Evolutionary conservation across 2,113 vertebrate genomes (phyloP), one percentile per base, ranked within the genome.

Genomic region (Chamaea fasciata): DNA sequence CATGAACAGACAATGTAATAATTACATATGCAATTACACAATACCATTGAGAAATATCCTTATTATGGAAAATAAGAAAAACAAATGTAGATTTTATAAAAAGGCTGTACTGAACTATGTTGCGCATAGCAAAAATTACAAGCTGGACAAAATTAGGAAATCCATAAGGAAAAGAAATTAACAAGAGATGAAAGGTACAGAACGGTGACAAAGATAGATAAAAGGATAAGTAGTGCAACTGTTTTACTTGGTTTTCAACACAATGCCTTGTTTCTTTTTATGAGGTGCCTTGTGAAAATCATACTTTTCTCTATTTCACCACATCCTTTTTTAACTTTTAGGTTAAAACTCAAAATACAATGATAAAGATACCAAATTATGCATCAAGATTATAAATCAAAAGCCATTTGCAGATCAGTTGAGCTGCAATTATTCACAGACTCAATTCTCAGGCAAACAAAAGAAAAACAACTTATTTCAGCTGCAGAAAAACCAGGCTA

Each of bases 51-150:
- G 23, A 84, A 69, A 56, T 81, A 77, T 30, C 30, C 39, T 35
- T 35, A 52, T 53, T 8, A 28, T 7, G 41, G 46, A 14, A 84
- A 87, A 83, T 7, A 6, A 71, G 39, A 64, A 89, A 69, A 89
- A 50, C 9, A 64, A 82, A 39, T 15, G 4, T 0, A 39, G 31
- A 60, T 41, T 82, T 41, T 1, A 3, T 13, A 59, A 65, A 70
- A 77, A 68, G 13, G 4, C 11, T 52, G 24, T 7, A 57, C 53
- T 13, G 42, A 55, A 44, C 13, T 41, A 62, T 0, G 0, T 17
- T 46, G 28, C 18, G 71, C 11, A 64, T 14, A 55, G 64, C 7
- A 69, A 71, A 68, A 87, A 47, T 15, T 26, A 31, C 26, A 68
- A 63, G 46, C 11, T 64, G 30, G 71, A 69, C 5, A 67, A 93